phyloP scores from a whole-genome alignment of 2,797 vertebrate genomes.

The Silurus aristotelis region DNA sequence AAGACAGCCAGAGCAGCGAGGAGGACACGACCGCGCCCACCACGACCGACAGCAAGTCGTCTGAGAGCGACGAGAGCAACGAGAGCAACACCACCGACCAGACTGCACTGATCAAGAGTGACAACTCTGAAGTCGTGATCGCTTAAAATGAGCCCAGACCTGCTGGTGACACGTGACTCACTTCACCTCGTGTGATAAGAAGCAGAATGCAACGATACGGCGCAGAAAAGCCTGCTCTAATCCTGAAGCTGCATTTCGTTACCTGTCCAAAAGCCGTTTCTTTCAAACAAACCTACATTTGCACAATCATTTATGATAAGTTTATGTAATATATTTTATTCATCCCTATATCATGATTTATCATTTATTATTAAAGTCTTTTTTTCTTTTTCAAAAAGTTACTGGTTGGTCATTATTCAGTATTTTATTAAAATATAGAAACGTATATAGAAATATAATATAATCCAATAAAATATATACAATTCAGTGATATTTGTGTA shows the following conservation, averaged over 20 bases:
- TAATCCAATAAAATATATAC: too few relatives aligned
- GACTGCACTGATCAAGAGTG: slow-evolving; percentile 48
- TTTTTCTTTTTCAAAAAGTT: slow-evolving; percentile 36
- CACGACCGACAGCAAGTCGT: slow-evolving; percentile 63
- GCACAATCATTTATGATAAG: slow-evolving; percentile 72
- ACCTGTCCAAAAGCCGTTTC: slow-evolving; percentile 43
- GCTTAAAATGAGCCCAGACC: slow-evolving; percentile 66
- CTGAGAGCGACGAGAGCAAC: slow-evolving; percentile 68
- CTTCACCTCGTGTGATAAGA: slow-evolving; percentile 38
- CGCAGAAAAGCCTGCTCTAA: slow-evolving; percentile 34
- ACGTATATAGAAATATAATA: too few relatives aligned
- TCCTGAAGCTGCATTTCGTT: slow-evolving; percentile 42
- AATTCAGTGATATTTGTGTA: too few relatives aligned
- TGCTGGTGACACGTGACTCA: slow-evolving; percentile 42
- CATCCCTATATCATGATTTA: slow-evolving; percentile 73
- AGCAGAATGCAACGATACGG: slow-evolving; percentile 30
- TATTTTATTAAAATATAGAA: too few relatives aligned
- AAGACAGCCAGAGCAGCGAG: slow-evolving; percentile 74
- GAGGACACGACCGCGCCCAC: slow-evolving; percentile 68
- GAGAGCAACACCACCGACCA: slow-evolving; percentile 68
- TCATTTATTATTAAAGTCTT: slow-evolving; percentile 68
- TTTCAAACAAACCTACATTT: slow-evolving; percentile 57
- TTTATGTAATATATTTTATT: slow-evolving; percentile 69
- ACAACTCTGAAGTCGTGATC: slow-evolving; percentile 62
- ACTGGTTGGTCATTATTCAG: not conserved